Evolutionary conservation across 2,888 invertebrate species (phyloP).

Genomic region (Silvanus unidentatus): DNA sequence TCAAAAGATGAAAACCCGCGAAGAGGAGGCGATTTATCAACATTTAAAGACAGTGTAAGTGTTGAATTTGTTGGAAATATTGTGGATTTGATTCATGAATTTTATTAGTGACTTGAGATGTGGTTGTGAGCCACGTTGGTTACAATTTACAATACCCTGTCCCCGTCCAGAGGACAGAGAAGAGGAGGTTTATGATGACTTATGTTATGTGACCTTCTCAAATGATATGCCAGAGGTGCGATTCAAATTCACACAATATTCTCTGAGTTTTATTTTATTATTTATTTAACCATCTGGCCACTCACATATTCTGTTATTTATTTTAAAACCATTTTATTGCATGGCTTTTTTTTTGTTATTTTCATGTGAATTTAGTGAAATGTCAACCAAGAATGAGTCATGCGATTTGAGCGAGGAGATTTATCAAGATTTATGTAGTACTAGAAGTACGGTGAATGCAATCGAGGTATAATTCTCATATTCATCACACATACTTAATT

Average conservation of each 20-base stretch:
- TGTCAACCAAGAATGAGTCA: constrained; percentile 29
- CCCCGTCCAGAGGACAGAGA: constrained; percentile 62
- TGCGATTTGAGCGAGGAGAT: constrained; percentile 73
- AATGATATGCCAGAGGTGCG: constrained; percentile 58
- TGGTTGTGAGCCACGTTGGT: constrained; percentile 53
- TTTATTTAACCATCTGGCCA: constrained; percentile 8
- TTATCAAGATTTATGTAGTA: constrained; percentile 88
- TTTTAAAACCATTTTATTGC: constrained; percentile 23
- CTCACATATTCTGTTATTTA: constrained; percentile 7
- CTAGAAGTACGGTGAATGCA: constrained; percentile 35
- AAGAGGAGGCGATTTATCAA: constrained; percentile 81
- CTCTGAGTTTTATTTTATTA: constrained; percentile 9
- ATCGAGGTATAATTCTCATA: constrained; percentile 27
- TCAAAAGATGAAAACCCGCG: constrained; percentile 59
- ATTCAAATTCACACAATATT: constrained; percentile 11
- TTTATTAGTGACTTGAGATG: constrained; percentile 16
- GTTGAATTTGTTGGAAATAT: constrained; percentile 18
- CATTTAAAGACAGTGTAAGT: constrained; percentile 77
- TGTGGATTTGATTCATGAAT: constrained; percentile 2
- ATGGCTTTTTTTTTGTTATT: constrained; percentile 32
- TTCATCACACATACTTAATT: no score
- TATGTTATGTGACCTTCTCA: constrained; percentile 80
- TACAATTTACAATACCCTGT: constrained; percentile 59
- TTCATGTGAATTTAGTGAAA: constrained; percentile 23
- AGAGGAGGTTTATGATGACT: constrained; percentile 82